Evolutionary conservation across 1,140 invertebrate species (phyloP), one percentile per base, ranked within the genome.

Genomic region (Metaphire vulgaris): DNA sequence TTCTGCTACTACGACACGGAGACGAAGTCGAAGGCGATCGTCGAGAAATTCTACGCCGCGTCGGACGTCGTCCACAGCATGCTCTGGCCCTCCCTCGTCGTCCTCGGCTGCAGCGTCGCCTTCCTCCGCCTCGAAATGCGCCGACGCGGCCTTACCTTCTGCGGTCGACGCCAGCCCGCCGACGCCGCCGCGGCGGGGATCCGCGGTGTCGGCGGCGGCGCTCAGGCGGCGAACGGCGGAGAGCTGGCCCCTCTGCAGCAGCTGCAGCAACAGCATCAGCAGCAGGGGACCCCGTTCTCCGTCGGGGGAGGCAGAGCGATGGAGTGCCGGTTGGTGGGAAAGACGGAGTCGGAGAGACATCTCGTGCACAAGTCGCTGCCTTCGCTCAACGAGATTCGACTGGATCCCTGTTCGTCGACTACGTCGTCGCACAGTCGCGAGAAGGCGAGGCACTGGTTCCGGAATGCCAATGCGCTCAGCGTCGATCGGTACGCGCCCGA

Each of bases 81-180:
- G 77, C 73, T 78, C n/a, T 78, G 77, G 77, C 77, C 77, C 14
- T 75, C 73, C n/a, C 21, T 78, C 31, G 72, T 78, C 69, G 73
- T 78, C 56, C 31, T 78, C 68, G 72, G 64, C 33, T 78, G 77
- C 77, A 72, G 77, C 21, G 74, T 75, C 32, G 74, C 74, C 33
- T 78, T 78, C 31, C 68, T 78, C 30, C 77, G 69, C 33, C 68
- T 78, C 29, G 77, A 78, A 41, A 78, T 72, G 69, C 32, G 26
- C n/a, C 73, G 77, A 34, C 73, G 77, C 30, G 72, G 68, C 14
- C 31, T 78, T 2, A 65, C 68, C 12, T 15, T 78, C 26, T 78
- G 77, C 30, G 76, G 72, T 0, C n/a, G 67, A 2, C 72, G 56
- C 26, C 26, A 32, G 0, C 33, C 32, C 33, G 30, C 72, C 2